A percentile compares a stretch with the other conserved stretches of the same genome.
phyloP scores from a whole-genome alignment of 2,888 invertebrate species.

The Diploptera punctata region DNA sequence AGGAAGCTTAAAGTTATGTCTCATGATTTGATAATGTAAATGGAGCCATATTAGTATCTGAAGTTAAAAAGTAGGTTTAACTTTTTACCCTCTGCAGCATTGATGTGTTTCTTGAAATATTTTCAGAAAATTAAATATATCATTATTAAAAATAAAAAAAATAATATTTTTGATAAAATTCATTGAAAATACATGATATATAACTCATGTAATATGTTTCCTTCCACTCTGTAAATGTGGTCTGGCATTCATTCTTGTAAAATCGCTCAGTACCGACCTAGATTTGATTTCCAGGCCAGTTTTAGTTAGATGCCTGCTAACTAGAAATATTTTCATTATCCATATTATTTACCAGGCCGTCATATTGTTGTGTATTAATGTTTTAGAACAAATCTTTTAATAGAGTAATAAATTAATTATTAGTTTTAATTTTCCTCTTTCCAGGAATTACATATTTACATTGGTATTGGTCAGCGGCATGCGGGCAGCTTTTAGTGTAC shows the following conservation, averaged over 20 bases:
- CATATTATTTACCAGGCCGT: slow-evolving; percentile 17
- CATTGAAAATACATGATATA: too few relatives aligned
- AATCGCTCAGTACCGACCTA: slow-evolving; percentile 5
- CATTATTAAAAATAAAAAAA: too few relatives aligned
- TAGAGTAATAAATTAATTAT: slow-evolving; percentile 28
- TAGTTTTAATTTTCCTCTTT: slow-evolving; percentile 39
- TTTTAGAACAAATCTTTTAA: slow-evolving; percentile 8
- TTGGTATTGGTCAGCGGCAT: slow-evolving; percentile 42
- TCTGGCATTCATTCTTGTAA: slow-evolving; percentile 10
- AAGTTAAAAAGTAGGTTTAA: too few relatives aligned
- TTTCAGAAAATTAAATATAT: too few relatives aligned
- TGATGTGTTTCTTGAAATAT: too few relatives aligned
- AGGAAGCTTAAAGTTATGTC: too few relatives aligned
- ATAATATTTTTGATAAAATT: too few relatives aligned
- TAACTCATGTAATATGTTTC: too few relatives aligned
- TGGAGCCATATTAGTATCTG: too few relatives aligned
- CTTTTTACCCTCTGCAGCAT: too few relatives aligned
- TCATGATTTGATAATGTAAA: too few relatives aligned
- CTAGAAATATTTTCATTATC: background rate
- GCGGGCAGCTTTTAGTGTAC: slow-evolving; percentile 42
- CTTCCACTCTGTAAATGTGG: too few relatives aligned
- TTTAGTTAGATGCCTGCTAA: slow-evolving; percentile 24
- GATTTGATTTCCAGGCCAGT: slow-evolving; percentile 26
- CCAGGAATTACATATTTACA: slow-evolving; percentile 40
- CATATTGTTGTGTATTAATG: slow-evolving; percentile 23